Evolutionary conservation across 2,113 vertebrate genomes (phyloP), one percentile per base, ranked within the genome.

Genomic region (Cranoglanis bouderius): DNA sequence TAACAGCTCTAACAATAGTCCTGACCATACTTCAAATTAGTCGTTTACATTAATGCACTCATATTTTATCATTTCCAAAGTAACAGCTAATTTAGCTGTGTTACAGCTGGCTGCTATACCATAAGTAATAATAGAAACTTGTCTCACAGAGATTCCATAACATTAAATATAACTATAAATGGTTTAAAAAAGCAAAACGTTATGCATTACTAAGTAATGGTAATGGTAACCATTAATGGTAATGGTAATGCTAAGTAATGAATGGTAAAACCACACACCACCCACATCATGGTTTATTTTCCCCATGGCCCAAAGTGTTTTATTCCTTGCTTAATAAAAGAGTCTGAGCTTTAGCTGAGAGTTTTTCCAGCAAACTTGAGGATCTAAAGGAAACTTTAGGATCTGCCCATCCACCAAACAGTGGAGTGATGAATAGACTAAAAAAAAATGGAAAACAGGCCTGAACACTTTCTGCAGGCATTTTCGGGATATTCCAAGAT

Each of bases 381-480:
- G 43, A 3, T 80, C 77, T 51, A 21, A 38, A 82, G 7, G 51
- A 35, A 35, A 12, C 78, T 57, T 57, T 35, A 55, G 16, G 78
- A 82, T 55, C 78, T 55, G 8, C 78, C 29, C 12, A 51, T 80
- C 5, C 46, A 80, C 24, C 46, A 81, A 53, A 81, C 49, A 16
- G 1, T 18, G 16, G 29, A 1, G n/a, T 82, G 49, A 82, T 82
- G 32, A 55, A 82, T 57, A 18, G 43, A 51, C 29, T 19, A 10
- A 26, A 49, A 46, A 55, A 80, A 38, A 18, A 2, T 5, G 6
- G 84, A n/a, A 35, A 87, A 77, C 84, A 87, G 63, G 84, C 32
- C 78, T 70, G 51, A 88, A 77, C 87, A 86, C 2, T 77, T 55
- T 82, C 40, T 24, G 43, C 61, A 18, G 87, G 46, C 49, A 67